A percentile compares a stretch with the other conserved stretches of the same genome.
phyloP scores from a whole-genome alignment of 2,888 invertebrate species.

The Euphydryas editha region DNA sequence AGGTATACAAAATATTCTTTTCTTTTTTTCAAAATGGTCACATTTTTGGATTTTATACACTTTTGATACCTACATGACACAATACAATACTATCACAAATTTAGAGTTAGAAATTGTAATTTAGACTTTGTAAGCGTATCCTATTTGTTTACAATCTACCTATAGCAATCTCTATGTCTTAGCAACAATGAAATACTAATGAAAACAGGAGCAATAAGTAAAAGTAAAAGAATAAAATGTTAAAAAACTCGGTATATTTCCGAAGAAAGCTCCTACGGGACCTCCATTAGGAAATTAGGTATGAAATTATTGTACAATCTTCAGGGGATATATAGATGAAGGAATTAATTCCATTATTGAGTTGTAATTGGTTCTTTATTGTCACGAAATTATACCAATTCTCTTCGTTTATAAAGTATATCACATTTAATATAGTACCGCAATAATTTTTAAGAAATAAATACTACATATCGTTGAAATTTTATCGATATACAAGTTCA shows the following conservation, averaged over 20 bases:
- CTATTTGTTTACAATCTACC: too few relatives aligned
- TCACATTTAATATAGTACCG: background rate
- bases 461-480: background rate
- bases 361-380: conserved; percentile 3
- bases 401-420: background rate
- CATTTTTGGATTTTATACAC: too few relatives aligned
- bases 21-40: too few relatives aligned
- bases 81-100: too few relatives aligned
- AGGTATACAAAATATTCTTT: too few relatives aligned
- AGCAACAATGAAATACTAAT: background rate
- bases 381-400: background rate
- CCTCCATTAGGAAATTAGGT: conserved; percentile 65
- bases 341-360: conserved; percentile 27
- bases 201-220: background rate
- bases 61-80: too few relatives aligned
- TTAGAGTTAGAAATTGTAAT: too few relatives aligned
- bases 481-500: too few relatives aligned
- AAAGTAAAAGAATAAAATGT: conserved; percentile 17
- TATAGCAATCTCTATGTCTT: too few relatives aligned
- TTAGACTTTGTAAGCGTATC: too few relatives aligned
- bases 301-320: conserved; percentile 49
- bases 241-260: conserved; percentile 21
- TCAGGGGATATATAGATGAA: conserved; percentile 33
- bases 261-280: conserved; percentile 37
- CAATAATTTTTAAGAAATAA: background rate